Evolutionary conservation across 2,888 invertebrate genomes (phyloP).

Genomic region (Ptychoptera albimana): DNA sequence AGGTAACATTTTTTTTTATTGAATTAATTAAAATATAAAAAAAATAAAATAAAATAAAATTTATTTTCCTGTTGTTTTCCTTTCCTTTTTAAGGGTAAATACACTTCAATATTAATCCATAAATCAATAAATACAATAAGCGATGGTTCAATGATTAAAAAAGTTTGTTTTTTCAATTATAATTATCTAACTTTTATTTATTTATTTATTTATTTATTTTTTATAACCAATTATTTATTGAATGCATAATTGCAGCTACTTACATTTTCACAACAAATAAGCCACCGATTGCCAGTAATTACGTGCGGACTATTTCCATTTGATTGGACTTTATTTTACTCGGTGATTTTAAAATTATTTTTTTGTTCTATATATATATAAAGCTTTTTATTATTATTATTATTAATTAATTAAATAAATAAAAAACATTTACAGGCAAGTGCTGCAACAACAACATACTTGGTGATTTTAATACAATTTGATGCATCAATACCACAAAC

Average conservation of each 20-base stretch:
- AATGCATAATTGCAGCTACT: background rate
- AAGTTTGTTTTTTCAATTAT: background rate
- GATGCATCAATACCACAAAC: background rate
- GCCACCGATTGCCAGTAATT: background rate
- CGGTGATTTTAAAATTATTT: background rate
- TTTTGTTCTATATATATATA: background rate
- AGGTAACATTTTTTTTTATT: background rate
- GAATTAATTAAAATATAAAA: no score
- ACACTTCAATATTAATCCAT: background rate
- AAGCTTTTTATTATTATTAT: no score
- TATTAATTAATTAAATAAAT: no score
- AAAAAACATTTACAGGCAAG: background rate
- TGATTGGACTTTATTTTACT: background rate
- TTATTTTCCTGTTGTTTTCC: no score
- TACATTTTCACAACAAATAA: background rate
- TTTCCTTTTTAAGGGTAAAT: background rate
- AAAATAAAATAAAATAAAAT: no score
- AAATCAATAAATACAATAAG: background rate
- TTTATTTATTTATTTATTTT: background rate
- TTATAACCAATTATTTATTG: no score
- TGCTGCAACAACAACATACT: background rate
- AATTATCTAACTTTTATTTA: background rate
- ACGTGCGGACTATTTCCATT: background rate
- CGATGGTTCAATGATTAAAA: background rate
- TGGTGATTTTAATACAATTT: background rate